phyloP scores from a whole-genome alignment of 1,140 invertebrate genomes.

The Papilio aristodemus region DNA sequence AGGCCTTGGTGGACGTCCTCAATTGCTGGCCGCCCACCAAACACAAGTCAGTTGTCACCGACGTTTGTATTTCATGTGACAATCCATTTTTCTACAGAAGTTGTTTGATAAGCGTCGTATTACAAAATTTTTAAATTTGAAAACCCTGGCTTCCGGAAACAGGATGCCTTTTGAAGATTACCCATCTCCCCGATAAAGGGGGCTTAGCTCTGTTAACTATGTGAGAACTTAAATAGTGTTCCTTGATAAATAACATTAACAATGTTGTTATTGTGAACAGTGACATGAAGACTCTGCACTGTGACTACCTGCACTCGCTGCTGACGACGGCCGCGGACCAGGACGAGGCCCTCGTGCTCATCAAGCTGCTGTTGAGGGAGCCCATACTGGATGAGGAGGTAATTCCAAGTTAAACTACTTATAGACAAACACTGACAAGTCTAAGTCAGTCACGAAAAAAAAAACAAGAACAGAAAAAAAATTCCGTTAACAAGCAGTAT shows the following conservation, averaged over 20 bases:
- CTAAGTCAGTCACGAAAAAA: neutral
- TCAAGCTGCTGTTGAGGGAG: constrained; percentile 54
- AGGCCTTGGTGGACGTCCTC: constrained; percentile 56
- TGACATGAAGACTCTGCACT: constrained; percentile 47
- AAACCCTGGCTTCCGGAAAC: no score
- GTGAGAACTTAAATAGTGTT: neutral
- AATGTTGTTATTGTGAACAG: constrained; percentile 37
- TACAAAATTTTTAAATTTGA: no score
- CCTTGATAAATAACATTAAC: no score
- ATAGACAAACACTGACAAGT: no score
- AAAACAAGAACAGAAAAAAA: neutral
- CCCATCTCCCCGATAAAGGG: no score
- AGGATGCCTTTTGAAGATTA: no score
- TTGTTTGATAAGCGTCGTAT: no score
- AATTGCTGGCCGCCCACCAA: constrained; percentile 56
- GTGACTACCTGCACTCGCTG: constrained; percentile 49
- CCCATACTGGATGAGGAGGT: constrained; percentile 57
- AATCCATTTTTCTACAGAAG: no score
- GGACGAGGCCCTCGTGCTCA: constrained; percentile 47
- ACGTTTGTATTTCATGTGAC: no score
- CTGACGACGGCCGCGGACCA: constrained; percentile 35
- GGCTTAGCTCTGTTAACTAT: no score
- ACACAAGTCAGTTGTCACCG: neutral
- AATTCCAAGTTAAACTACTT: neutral
- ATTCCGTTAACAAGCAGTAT: no score